Evolutionary conservation across 2,797 vertebrate genomes (phyloP).

Genomic region (Peromyscus eremicus): DNA sequence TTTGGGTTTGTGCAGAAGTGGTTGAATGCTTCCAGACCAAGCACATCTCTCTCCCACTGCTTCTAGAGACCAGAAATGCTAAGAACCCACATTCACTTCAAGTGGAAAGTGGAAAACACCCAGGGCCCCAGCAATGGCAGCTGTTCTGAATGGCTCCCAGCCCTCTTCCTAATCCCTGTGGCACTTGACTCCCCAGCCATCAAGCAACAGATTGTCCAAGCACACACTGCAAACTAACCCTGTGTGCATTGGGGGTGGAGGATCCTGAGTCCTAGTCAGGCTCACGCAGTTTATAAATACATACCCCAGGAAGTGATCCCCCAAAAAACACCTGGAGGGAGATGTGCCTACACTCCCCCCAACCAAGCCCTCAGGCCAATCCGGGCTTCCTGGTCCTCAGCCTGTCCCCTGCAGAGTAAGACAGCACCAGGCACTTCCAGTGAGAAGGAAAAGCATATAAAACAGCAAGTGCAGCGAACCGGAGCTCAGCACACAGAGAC

Average conservation of each 20-base stretch:
- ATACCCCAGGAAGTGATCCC: not conserved
- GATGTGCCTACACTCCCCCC: fast-evolving
- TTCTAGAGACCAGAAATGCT: not conserved
- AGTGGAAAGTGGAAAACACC: not conserved
- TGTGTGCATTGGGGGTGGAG: fast-evolving
- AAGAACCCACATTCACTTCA: not conserved
- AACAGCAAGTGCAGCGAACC: not conserved
- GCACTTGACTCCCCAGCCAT: not conserved
- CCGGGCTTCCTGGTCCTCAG: not conserved
- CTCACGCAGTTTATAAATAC: not conserved
- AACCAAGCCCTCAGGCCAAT: fast-evolving
- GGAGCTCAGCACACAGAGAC: not conserved
- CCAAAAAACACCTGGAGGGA: not conserved
- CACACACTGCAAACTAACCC: not conserved
- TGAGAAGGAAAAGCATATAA: not conserved
- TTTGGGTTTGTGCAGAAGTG: not conserved
- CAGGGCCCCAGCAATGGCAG: not conserved
- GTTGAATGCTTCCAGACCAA: not conserved
- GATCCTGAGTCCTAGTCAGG: not conserved
- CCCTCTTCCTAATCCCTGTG: no score
- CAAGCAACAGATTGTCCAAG: not conserved
- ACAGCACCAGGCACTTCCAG: not conserved
- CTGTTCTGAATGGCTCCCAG: not conserved
- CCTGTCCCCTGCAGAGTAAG: no score
- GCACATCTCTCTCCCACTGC: not conserved